Conservation (phyloP, 2,797 vertebrate species). For the Chiloscyllium punctatum region DNA sequence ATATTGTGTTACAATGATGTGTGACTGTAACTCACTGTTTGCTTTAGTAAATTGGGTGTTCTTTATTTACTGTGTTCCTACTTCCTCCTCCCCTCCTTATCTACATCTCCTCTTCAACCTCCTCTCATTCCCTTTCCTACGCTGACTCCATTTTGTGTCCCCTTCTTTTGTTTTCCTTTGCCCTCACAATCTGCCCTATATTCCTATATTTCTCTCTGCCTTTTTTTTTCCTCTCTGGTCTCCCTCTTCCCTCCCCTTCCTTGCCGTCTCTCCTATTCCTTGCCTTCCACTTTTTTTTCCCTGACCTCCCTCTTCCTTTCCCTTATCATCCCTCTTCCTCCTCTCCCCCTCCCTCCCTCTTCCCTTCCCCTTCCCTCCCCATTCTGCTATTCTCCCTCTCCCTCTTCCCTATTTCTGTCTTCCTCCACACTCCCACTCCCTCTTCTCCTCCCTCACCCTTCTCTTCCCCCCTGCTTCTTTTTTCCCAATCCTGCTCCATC, state of each 20-base stretch:
- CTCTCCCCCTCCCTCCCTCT: not conserved
- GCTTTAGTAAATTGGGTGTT: slow-evolving; percentile 17
- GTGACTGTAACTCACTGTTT: not conserved
- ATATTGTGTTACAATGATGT: not conserved
- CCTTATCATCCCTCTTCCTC: not conserved
- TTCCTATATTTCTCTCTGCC: not conserved
- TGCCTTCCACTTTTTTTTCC: too few species aligned
- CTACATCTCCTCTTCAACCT: not conserved
- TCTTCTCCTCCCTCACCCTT: not conserved
- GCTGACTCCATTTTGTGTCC: not conserved
- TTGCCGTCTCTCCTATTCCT: not conserved
- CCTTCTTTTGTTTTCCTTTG: too few species aligned
- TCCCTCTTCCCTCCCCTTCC: not conserved
- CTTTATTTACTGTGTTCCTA: not conserved
- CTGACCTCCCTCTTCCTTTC: not conserved
- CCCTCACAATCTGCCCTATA: not conserved
- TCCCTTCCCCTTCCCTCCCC: not conserved
- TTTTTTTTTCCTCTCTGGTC: not conserved
- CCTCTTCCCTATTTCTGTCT: too few species aligned
- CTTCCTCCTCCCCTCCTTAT: not conserved
- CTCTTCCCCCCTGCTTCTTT: too few species aligned
- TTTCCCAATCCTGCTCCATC: too few species aligned
- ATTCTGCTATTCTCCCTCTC: too few species aligned
- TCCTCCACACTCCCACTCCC: too few species aligned
- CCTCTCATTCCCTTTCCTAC: not conserved